A percentile compares a stretch with the other conserved stretches of the same genome.
phyloP scores from a whole-genome alignment of 2,888 invertebrate species.

The Galerucella nymphaeae region DNA sequence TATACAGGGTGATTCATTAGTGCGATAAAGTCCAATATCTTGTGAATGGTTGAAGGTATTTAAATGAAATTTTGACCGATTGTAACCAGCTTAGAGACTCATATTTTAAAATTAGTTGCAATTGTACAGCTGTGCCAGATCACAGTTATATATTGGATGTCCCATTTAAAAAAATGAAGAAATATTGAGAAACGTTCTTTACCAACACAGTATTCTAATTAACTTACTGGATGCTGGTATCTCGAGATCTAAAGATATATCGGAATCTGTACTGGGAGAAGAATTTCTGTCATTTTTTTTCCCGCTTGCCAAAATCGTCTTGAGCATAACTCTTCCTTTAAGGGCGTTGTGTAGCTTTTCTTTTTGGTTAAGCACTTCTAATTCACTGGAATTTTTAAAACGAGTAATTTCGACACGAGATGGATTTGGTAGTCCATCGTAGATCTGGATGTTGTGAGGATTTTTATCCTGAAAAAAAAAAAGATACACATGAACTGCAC shows the following conservation, averaged over 20 bases:
- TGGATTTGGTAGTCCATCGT: constrained; percentile 36
- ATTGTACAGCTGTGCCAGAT: too few relatives aligned
- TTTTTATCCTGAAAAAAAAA: constrained; percentile 45
- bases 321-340: constrained; percentile 66
- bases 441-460: constrained; percentile 31
- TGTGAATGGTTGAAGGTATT: too few relatives aligned
- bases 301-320: constrained; percentile 57
- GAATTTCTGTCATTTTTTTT: constrained; percentile 44
- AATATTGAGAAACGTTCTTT: neutral
- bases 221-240: constrained; percentile 18
- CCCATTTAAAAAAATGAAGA: neutral
- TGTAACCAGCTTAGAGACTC: too few relatives aligned
- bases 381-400: constrained; percentile 66
- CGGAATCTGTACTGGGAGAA: constrained; percentile 57
- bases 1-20: too few relatives aligned
- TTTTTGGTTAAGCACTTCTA: constrained; percentile 67
- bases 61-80: too few relatives aligned
- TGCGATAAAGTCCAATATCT: too few relatives aligned
- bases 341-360: constrained; percentile 68
- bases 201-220: too few relatives aligned
- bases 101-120: too few relatives aligned
- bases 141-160: too few relatives aligned
- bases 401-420: constrained; percentile 54
- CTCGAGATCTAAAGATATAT: constrained; percentile 48
- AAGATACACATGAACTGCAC: neutral